phyloP scores from a whole-genome alignment of 2,113 vertebrate species.

The Anarhynchus alexandrinus region DNA sequence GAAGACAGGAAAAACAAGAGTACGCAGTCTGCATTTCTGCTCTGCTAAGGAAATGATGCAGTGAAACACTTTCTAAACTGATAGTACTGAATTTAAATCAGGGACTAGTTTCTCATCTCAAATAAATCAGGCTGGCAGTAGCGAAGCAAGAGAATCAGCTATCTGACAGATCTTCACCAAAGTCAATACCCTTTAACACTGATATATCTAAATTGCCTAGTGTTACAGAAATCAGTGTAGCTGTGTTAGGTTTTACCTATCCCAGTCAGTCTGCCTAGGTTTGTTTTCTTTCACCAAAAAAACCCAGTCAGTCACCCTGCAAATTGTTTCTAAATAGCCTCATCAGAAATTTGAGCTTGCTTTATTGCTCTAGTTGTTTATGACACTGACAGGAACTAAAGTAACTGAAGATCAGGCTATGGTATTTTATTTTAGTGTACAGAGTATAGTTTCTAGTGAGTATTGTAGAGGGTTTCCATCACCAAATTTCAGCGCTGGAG shows the following conservation, averaged over 20 bases:
- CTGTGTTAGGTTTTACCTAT: neutral
- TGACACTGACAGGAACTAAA: neutral
- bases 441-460: neutral
- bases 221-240: neutral
- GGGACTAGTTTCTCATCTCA: neutral
- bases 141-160: neutral
- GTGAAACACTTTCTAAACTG: neutral
- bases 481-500: neutral
- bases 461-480: neutral
- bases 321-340: neutral
- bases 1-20: neutral
- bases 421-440: neutral
- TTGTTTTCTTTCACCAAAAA: neutral
- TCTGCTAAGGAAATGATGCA: neutral
- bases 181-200: neutral
- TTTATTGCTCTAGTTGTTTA: neutral
- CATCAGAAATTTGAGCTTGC: neutral
- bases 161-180: neutral
- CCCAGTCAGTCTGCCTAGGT: neutral
- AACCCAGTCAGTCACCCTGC: neutral
- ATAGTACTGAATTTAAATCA: neutral
- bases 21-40: neutral
- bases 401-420: neutral
- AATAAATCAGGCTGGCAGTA: neutral
- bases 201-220: neutral